Percentiles rank a stretch among this genome's conserved stretches.
These are phyloP conservation scores for Macropus fuliginosus DNA, from an alignment of 2,797 vertebrate genomes.

Conservation along the genomic window DNA sequence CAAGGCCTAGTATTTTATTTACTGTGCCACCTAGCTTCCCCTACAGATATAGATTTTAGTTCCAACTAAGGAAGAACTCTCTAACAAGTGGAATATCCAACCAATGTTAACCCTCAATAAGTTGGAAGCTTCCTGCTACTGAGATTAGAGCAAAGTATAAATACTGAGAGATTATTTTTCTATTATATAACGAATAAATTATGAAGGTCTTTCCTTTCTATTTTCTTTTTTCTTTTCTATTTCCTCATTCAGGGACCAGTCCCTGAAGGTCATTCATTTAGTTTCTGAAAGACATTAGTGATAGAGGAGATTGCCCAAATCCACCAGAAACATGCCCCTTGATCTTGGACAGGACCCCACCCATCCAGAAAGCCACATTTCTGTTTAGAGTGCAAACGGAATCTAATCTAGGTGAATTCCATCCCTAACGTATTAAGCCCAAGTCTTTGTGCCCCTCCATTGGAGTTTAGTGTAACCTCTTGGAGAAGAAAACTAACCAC, in stretches of 20 bases:
- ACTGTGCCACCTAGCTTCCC: neutral
- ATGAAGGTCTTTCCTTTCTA: neutral
- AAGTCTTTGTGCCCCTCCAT: neutral
- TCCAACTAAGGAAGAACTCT: neutral
- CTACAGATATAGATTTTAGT: neutral
- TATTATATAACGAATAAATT: neutral
- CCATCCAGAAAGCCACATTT: neutral
- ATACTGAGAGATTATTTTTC: neutral
- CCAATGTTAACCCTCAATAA: neutral
- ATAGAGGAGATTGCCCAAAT: neutral
- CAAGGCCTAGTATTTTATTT: neutral
- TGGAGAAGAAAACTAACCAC: neutral
- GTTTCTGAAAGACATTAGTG: neutral
- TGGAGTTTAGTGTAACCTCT: neutral
- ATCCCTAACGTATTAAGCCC: neutral
- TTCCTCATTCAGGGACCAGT: neutral
- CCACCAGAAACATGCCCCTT: neutral
- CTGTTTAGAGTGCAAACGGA: neutral
- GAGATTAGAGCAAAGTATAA: neutral
- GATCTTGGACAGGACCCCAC: neutral
- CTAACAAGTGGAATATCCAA: neutral
- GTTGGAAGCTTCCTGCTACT: neutral
- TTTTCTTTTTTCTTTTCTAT: neutral
- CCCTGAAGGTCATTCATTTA: neutral
- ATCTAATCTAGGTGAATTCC: neutral